phyloP scores from a whole-genome alignment of 2,113 vertebrate genomes.

The Carettochelys insculpta region DNA sequence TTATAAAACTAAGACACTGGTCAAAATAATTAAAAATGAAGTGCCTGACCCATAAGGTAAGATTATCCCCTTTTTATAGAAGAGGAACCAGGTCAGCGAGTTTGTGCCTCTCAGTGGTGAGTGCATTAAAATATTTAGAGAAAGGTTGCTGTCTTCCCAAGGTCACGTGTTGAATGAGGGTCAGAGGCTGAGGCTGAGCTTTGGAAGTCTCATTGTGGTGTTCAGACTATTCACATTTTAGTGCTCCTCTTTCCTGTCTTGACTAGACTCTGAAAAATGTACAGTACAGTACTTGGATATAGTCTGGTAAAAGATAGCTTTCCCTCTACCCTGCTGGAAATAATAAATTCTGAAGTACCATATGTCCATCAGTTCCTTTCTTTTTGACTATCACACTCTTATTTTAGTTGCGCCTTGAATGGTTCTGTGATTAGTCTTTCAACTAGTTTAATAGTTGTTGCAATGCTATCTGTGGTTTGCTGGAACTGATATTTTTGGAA shows the following conservation, averaged over 20 bases:
- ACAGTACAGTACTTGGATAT: background rate
- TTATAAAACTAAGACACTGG: background rate
- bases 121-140: accelerated
- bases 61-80: background rate
- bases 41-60: background rate
- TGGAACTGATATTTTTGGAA: background rate
- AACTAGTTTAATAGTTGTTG: background rate
- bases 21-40: background rate
- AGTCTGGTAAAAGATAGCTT: background rate
- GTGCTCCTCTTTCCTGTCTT: background rate
- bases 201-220: background rate
- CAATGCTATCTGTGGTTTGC: background rate
- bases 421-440: background rate
- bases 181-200: background rate
- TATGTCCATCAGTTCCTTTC: background rate
- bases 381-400: background rate
- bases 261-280: background rate
- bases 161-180: background rate
- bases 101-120: background rate
- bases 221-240: background rate
- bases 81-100: background rate
- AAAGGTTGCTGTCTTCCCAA: background rate
- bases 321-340: background rate
- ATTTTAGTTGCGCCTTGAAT: background rate
- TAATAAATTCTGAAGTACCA: background rate